Evolutionary conservation across 2,113 vertebrate genomes (phyloP), one percentile per base, ranked within the genome.

Genomic region (Odocoileus virginianus): DNA sequence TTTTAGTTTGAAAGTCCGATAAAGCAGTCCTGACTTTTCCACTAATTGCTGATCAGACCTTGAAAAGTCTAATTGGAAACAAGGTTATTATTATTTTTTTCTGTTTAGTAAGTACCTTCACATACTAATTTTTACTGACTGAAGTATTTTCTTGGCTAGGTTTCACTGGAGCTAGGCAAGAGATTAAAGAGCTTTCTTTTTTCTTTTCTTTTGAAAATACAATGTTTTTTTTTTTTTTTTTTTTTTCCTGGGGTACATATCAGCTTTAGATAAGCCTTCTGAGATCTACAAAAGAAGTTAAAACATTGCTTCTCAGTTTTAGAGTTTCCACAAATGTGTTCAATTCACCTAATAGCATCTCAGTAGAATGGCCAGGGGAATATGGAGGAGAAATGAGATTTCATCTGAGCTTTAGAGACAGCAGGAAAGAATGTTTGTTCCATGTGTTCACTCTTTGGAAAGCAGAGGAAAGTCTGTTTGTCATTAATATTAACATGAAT

Each of bases 181-280:
- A 96, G 60, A 95, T 95, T 88, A 97, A 97, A 98, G 94, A 91
- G 40, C 78, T 28, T 19, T 94, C 27, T 94, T 40, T 52, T 74
- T 61, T 33, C 7, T 47, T 71, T 36, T 50, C 54, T 81, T 96
- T 87, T 91, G 88, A 97, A 94, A 95, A 95, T 45, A 25, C 1
- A 91, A 2, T 58, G 93, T 83, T 60, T 36, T 16, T 74, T 50
- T 33, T 60, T 60, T 36, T 16, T 74, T 50, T 33, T 60, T 33
- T 16, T 74, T 50, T 28, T 57, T n/a, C 25, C 47, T 36, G 3
- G 30, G 78, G 83, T 91, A 89, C 13, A 15, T 71, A 91, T 83
- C 93, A 94, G 43, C 55, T 94, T 94, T 88, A 93, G 96, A 89
- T 98, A 94, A 98, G 86, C 23, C 28, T 96, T 95, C 36, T 7